Evolutionary conservation across 2,113 vertebrate genomes (phyloP).

Genomic region (Phaethornis superciliosus): DNA sequence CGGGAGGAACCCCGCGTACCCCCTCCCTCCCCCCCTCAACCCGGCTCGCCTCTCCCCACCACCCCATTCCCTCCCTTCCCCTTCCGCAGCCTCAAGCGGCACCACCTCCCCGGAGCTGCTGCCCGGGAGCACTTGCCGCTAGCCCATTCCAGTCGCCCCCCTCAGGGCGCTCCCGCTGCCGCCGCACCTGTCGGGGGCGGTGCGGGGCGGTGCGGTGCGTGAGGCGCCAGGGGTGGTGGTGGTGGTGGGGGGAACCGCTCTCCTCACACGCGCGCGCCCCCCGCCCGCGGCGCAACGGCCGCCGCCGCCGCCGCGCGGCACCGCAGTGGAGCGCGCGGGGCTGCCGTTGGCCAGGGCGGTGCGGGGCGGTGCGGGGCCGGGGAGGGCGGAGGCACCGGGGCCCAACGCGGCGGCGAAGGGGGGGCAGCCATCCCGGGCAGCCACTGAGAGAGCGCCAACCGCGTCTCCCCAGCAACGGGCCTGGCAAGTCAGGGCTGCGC

Average conservation of each 20-base stretch:
- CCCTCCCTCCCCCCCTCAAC: neutral
- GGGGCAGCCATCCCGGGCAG: neutral
- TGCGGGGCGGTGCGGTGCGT: neutral
- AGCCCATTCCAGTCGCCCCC: neutral
- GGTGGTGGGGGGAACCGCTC: neutral
- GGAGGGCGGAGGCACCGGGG: neutral
- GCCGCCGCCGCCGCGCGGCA: neutral
- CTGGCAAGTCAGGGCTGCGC: constrained; percentile 26
- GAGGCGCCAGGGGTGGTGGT: neutral
- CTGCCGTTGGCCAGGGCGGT: neutral
- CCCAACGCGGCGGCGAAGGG: neutral
- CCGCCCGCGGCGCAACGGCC: neutral
- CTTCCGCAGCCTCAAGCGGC: neutral
- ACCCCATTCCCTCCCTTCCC: neutral
- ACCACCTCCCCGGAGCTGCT: neutral
- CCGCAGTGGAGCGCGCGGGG: neutral
- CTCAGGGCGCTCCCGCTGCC: neutral
- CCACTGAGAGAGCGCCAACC: constrained; percentile 23
- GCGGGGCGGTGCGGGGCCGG: neutral
- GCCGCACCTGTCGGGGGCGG: neutral
- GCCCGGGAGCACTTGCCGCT: neutral
- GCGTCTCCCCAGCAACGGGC: constrained; percentile 68
- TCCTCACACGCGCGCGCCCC: neutral
- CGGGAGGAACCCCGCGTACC: no score
- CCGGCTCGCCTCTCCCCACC: neutral